Evolutionary conservation across 1,140 invertebrate genomes (phyloP).

Genomic region (Caenorhabditis inopinata): DNA sequence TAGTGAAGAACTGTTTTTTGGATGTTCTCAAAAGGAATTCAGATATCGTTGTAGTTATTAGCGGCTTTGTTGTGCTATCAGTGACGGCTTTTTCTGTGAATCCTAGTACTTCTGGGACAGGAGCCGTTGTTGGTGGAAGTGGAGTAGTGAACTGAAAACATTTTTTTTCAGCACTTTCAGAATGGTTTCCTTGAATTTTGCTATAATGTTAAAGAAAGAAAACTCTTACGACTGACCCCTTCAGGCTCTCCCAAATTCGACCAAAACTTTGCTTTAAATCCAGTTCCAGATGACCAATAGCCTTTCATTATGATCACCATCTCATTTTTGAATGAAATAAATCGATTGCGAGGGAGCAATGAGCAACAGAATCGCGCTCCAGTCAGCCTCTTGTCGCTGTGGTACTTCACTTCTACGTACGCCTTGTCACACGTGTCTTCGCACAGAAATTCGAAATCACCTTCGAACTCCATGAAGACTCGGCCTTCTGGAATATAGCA

Average conservation of each 20-base stretch:
- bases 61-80: background rate
- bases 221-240: background rate
- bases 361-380: constrained; percentile 60
- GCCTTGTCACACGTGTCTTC: constrained; percentile 65
- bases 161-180: too few species aligned
- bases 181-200: too few species aligned
- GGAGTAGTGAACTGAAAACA: background rate
- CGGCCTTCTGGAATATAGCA: constrained; percentile 43
- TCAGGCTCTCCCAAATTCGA: constrained; percentile 40
- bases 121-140: background rate
- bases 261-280: constrained; percentile 55
- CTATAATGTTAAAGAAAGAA: background rate
- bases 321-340: constrained; percentile 53
- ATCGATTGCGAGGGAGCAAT: constrained; percentile 47
- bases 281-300: constrained; percentile 42
- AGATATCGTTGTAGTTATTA: background rate
- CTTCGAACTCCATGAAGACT: constrained; percentile 58
- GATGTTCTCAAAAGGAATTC: background rate
- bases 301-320: constrained; percentile 60
- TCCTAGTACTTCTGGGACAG: background rate
- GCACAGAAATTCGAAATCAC: constrained; percentile 59
- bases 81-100: background rate
- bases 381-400: constrained; percentile 38
- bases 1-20: background rate
- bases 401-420: constrained; percentile 59